phyloP scores from a whole-genome alignment of 2,888 invertebrate genomes.

The Tenthredo scrophulariae region DNA sequence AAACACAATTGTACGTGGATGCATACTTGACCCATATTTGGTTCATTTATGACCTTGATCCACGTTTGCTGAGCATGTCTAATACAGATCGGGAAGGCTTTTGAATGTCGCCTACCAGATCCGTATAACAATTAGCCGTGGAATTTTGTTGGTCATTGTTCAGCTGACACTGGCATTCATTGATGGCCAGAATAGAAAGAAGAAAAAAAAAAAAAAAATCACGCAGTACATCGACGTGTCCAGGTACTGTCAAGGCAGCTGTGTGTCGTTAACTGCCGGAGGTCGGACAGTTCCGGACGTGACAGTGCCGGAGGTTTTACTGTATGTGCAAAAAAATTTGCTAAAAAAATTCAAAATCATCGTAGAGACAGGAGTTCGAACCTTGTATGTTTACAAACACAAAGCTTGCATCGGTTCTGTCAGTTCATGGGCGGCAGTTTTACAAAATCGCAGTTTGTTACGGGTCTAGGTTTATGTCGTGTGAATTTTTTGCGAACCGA shows the following conservation, averaged over 20 bases:
- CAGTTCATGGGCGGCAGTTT: background rate
- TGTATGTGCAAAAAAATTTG: background rate
- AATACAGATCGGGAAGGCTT: background rate
- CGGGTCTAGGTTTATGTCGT: background rate
- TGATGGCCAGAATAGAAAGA: background rate
- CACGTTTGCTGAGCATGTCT: background rate
- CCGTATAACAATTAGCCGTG: background rate
- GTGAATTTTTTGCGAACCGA: background rate
- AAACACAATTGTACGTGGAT: background rate
- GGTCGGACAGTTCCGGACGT: too few relatives aligned
- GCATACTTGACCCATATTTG: conserved; percentile 19
- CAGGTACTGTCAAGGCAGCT: background rate
- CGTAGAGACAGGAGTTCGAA: background rate
- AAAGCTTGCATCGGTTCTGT: too few relatives aligned
- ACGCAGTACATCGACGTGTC: background rate
- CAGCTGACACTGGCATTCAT: conserved; percentile 3
- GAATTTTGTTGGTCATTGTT: conserved; percentile 19
- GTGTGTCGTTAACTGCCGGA: background rate
- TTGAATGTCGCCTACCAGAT: background rate
- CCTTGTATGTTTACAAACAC: background rate
- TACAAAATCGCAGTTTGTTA: background rate
- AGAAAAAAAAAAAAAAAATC: background rate
- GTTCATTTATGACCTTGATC: background rate
- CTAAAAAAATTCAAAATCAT: background rate
- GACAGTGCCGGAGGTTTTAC: too few relatives aligned